These are phyloP conservation scores for Solea solea DNA, from an alignment of 2,113 vertebrate species.

Conservation along the genomic window DNA sequence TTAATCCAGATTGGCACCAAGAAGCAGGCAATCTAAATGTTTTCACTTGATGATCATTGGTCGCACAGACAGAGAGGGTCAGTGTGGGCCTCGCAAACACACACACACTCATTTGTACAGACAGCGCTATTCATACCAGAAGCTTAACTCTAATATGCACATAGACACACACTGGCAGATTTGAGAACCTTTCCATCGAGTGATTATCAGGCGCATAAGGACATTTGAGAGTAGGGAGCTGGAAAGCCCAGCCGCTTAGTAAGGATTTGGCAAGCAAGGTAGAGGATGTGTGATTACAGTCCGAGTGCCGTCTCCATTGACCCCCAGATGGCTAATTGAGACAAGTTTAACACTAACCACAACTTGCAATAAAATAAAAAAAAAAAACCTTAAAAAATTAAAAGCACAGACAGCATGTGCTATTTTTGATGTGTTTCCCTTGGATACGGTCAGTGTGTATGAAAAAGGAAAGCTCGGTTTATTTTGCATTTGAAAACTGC, in stretches of 20 bases:
- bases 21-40: constrained; percentile 71
- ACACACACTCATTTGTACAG: constrained; percentile 13
- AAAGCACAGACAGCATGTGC: constrained; percentile 8
- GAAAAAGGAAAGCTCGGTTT: too few relatives aligned
- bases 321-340: constrained; percentile 71
- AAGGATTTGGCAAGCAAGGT: constrained; percentile 61
- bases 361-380: constrained; percentile 53
- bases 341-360: constrained; percentile 50
- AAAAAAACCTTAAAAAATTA: constrained; percentile 36
- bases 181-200: constrained; percentile 58
- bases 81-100: constrained; percentile 14
- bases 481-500: too few relatives aligned
- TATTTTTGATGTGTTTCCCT: not conserved
- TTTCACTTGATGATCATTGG: constrained; percentile 67
- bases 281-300: constrained; percentile 59
- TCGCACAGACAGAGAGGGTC: constrained; percentile 13
- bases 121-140: constrained; percentile 38
- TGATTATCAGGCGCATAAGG: constrained; percentile 64
- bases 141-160: constrained; percentile 44
- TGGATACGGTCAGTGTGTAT: not conserved
- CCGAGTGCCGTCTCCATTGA: constrained; percentile 58
- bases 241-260: constrained; percentile 54
- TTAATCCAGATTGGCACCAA: constrained; percentile 70
- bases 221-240: constrained; percentile 63
- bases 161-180: constrained; percentile 24